Evolutionary conservation across 2,888 invertebrate species (phyloP).

Genomic region (Lydus trimaculatus): DNA sequence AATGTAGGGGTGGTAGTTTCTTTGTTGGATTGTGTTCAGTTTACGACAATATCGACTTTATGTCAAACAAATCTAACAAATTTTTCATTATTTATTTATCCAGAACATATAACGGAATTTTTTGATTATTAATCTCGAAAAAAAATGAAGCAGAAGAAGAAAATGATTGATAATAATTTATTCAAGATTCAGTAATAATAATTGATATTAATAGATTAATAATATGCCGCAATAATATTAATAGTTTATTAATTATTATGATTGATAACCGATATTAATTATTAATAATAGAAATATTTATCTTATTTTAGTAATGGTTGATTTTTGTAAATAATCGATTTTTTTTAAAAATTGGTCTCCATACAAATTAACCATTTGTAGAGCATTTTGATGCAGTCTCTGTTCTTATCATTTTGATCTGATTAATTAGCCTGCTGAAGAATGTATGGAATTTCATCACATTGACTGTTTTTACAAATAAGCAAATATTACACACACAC

Average conservation of each 20-base stretch:
- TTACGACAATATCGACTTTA: conserved; percentile 43
- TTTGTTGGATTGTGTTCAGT: conserved; percentile 8
- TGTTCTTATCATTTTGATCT: background rate
- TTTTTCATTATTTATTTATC: background rate
- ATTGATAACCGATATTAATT: background rate
- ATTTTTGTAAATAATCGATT: background rate
- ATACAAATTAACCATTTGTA: too few species aligned
- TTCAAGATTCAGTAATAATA: background rate
- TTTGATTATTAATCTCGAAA: background rate
- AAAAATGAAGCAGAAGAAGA: background rate
- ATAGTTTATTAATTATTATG: background rate
- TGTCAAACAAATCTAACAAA: background rate
- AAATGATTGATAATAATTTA: background rate
- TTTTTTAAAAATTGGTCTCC: too few species aligned
- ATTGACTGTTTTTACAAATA: background rate
- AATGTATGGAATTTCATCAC: background rate
- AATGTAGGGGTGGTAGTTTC: conserved; percentile 26
- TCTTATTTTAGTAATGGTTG: background rate
- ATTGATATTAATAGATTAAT: background rate
- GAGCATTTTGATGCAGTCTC: too few species aligned
- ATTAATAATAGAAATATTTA: background rate
- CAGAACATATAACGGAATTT: too few species aligned
- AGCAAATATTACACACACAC: too few species aligned
- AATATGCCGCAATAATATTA: background rate
- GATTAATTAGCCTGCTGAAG: background rate